Conservation (phyloP, 2,113 vertebrate genomes). For the Geococcyx californianus region DNA sequence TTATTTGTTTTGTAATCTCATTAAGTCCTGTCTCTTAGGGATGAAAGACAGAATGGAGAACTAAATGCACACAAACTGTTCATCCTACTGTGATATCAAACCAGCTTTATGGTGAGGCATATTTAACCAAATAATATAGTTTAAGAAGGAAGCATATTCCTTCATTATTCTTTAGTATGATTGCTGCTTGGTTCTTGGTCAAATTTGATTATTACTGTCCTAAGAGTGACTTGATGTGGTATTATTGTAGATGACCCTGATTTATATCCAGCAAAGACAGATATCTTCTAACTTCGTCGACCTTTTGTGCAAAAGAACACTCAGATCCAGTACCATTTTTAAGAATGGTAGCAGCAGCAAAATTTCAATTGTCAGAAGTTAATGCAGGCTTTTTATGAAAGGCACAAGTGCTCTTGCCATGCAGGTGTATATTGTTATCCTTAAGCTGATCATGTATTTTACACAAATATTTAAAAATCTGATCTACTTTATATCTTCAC, state of each 20-base stretch:
- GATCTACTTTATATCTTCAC: neutral
- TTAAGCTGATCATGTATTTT: neutral
- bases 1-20: neutral
- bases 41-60: neutral
- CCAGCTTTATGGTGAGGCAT: neutral
- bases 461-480: neutral
- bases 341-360: neutral
- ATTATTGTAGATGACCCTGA: neutral
- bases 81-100: neutral
- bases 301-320: neutral
- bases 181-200: neutral
- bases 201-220: neutral
- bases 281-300: neutral
- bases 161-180: neutral
- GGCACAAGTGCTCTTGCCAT: neutral
- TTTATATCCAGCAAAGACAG: neutral
- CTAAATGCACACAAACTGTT: neutral
- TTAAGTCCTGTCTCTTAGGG: neutral
- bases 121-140: neutral
- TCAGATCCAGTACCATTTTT: neutral
- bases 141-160: neutral
- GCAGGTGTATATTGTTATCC: neutral
- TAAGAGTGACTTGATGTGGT: neutral
- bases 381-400: neutral
- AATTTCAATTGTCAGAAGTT: neutral